Conservation (phyloP, 2,797 vertebrate genomes). For the Gastrophryne carolinensis region DNA sequence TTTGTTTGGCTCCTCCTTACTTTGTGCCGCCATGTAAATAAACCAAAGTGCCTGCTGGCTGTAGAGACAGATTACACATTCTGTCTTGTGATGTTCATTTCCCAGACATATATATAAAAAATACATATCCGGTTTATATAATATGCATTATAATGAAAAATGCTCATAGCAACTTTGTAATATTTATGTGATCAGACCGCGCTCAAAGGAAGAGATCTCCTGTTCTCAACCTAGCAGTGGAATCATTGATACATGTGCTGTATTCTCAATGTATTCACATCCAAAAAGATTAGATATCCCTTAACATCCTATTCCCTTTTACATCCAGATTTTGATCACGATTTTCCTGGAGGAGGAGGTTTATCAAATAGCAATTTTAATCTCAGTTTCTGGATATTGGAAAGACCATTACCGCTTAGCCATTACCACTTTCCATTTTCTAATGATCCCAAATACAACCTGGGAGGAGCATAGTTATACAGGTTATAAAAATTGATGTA, state of each 20-base stretch:
- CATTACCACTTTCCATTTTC: no score
- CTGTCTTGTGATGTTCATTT: background rate
- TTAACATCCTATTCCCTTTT: no score
- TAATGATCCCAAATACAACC: no score
- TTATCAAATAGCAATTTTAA: no score
- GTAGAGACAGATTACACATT: background rate
- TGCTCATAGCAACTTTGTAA: background rate
- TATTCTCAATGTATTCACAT: no score
- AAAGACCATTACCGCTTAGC: no score
- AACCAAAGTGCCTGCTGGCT: conserved; percentile 1
- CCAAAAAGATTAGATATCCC: no score
- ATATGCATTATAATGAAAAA: background rate
- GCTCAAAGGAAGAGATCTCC: background rate
- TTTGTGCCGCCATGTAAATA: background rate
- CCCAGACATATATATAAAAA: background rate
- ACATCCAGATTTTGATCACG: no score
- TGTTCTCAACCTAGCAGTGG: background rate
- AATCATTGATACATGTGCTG: background rate
- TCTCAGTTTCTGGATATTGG: no score
- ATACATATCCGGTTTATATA: background rate
- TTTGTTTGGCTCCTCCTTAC: background rate
- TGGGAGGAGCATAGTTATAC: no score
- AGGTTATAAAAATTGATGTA: no score
- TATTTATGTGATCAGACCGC: background rate
- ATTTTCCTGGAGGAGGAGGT: no score